phyloP scores from a whole-genome alignment of 2,888 invertebrate species.

The Apotomis betuletana region DNA sequence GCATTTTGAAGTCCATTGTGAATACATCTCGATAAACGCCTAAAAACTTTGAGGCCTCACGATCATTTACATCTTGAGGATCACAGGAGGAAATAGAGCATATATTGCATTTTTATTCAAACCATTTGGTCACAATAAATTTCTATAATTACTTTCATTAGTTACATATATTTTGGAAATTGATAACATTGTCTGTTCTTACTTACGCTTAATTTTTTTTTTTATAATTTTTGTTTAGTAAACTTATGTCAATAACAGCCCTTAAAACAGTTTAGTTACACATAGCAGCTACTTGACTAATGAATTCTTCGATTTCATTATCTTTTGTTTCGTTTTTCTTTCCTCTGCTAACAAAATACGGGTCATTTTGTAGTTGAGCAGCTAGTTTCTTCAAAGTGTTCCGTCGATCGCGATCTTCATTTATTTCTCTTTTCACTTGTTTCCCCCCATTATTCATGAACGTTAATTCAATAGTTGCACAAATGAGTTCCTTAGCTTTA shows the following conservation, averaged over 20 bases:
- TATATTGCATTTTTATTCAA: slow-evolving; percentile 29
- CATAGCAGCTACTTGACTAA: slow-evolving; percentile 63
- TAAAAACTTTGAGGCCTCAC: too few species aligned
- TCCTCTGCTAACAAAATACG: slow-evolving; percentile 76
- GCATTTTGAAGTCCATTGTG: too few species aligned
- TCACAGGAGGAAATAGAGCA: slow-evolving; percentile 1
- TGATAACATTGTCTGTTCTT: slow-evolving; percentile 13
- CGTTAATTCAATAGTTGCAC: slow-evolving; percentile 65
- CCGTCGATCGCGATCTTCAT: slow-evolving; percentile 70
- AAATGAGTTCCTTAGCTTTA: slow-evolving; percentile 70
- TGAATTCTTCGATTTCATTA: slow-evolving; percentile 61
- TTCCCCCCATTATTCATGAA: slow-evolving; percentile 51
- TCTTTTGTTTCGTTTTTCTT: slow-evolving; percentile 63
- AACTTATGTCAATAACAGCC: slow-evolving; percentile 41
- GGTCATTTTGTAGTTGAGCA: slow-evolving; percentile 73
- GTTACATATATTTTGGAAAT: slow-evolving; percentile 26
- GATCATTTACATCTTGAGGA: neutral
- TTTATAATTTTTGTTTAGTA: slow-evolving; percentile 27
- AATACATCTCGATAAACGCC: too few species aligned
- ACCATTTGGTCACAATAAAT: slow-evolving; percentile 18
- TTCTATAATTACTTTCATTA: slow-evolving; percentile 17
- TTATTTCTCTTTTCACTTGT: slow-evolving; percentile 65
- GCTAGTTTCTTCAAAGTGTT: slow-evolving; percentile 73
- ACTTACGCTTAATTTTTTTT: slow-evolving; percentile 23
- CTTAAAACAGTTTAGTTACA: slow-evolving; percentile 56